Conservation (phyloP, 2,113 vertebrate species). For the Brachyhypopomus occidentalis region DNA sequence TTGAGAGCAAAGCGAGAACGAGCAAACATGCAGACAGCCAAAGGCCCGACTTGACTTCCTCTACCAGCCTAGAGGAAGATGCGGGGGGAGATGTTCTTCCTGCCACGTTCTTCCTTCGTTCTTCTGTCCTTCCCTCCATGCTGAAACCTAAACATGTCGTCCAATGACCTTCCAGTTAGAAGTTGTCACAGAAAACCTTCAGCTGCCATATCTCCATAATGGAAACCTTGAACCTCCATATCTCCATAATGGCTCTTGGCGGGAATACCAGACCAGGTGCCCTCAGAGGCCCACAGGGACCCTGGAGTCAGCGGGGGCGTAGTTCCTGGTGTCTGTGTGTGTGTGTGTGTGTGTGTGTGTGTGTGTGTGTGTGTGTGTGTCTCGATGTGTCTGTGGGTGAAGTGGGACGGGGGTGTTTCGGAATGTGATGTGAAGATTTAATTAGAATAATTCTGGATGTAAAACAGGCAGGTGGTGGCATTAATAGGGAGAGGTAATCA, state of each 20-base stretch:
- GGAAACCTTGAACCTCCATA: conserved; percentile 2
- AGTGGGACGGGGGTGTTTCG: background rate
- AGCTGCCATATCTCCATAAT: background rate
- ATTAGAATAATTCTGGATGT: conserved; percentile 35
- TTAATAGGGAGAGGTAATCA: background rate
- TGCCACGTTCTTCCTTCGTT: no score
- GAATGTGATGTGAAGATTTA: conserved; percentile 17
- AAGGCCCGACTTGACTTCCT: no score
- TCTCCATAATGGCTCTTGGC: background rate
- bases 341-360: no score
- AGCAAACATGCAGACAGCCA: no score
- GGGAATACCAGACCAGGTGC: background rate
- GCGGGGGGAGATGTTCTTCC: no score
- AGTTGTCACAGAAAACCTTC: background rate
- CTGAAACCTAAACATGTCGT: background rate
- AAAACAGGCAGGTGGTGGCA: conserved; percentile 14
- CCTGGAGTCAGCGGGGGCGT: background rate
- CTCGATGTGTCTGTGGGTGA: no score
- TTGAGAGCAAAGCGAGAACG: no score
- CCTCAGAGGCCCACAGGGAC: background rate
- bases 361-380: no score
- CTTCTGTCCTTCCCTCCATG: no score
- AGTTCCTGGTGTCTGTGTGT: background rate
- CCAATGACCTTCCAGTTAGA: background rate
- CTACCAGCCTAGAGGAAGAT: no score